A percentile compares a stretch with the other conserved stretches of the same genome.
Conservation (phyloP, 2,797 vertebrate genomes). For the Scolopax rusticola region DNA sequence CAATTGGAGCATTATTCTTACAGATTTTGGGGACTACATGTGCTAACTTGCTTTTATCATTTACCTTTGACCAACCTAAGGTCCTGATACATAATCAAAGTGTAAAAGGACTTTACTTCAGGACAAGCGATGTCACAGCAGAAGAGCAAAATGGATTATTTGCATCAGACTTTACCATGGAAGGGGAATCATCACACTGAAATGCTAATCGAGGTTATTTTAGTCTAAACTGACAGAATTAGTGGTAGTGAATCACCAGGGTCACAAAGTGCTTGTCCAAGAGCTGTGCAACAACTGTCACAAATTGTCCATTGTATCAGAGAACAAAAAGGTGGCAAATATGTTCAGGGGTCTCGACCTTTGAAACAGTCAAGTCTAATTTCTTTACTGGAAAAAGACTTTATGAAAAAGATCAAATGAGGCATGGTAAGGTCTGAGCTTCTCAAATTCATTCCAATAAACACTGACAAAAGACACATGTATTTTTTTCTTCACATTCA, state of each 20-base stretch:
- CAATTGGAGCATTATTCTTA: background rate
- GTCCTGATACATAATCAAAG: background rate
- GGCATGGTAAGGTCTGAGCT: background rate
- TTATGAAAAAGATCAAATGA: background rate
- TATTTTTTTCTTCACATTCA: background rate
- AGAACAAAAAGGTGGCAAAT: background rate
- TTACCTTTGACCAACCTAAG: background rate
- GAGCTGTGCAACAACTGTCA: background rate
- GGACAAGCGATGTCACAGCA: background rate
- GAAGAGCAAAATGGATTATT: background rate
- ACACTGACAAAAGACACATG: background rate
- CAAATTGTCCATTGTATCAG: background rate
- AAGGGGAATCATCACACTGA: background rate
- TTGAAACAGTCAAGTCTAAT: background rate
- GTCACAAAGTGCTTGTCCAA: background rate
- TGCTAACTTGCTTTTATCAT: background rate
- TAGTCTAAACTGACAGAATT: background rate
- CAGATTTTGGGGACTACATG: background rate
- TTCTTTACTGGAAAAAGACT: background rate
- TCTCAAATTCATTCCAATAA: background rate
- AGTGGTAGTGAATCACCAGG: background rate
- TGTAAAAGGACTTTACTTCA: background rate
- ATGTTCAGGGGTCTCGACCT: background rate
- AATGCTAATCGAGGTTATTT: conserved; percentile 11
- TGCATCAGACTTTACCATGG: background rate